Conservation (phyloP, 1,140 invertebrate genomes). For the Drosophila pectinifera region DNA sequence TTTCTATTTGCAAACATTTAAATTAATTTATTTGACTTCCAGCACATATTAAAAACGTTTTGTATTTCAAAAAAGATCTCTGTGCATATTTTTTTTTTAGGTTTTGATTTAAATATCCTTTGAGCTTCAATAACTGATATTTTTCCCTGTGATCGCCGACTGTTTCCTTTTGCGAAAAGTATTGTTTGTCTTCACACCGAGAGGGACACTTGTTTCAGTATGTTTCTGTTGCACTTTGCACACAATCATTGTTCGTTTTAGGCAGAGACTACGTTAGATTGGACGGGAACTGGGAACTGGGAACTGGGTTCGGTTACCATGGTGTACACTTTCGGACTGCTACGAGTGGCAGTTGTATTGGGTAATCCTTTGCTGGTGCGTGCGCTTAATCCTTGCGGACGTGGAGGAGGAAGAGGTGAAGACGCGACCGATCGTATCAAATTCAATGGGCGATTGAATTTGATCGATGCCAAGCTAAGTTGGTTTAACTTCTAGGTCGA, state of each 20-base stretch:
- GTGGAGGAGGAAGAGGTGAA: conserved; percentile 40
- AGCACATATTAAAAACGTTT: too few species aligned
- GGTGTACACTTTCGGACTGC: conserved; percentile 76
- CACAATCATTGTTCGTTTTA: conserved; percentile 45
- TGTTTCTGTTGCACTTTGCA: conserved; percentile 47
- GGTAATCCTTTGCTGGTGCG: conserved; percentile 45
- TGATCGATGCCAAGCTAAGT: conserved; percentile 83
- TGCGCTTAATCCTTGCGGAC: conserved; percentile 59
- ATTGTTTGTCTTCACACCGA: conserved; percentile 45
- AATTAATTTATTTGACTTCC: too few species aligned
- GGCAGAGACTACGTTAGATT: conserved; percentile 37
- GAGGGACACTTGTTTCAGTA: conserved; percentile 50
- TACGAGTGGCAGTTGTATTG: conserved; percentile 51
- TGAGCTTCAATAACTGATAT: not conserved
- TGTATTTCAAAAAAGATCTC: too few species aligned
- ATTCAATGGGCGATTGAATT: conserved; percentile 85
- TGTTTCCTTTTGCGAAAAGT: conserved; percentile 21
- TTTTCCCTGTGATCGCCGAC: conserved; percentile 9
- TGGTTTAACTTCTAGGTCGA: conserved; percentile 84
- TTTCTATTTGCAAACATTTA: too few species aligned
- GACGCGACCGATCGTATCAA: conserved; percentile 81
- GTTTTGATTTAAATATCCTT: not conserved
- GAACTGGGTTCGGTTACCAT: conserved; percentile 70
- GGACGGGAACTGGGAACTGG: conserved; percentile 16
- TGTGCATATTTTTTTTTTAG: not conserved